A percentile compares a stretch with the other conserved stretches of the same genome.
These are phyloP conservation scores for Xenentodon cancila DNA, from an alignment of 2,797 vertebrate genomes.

Conservation along the genomic window DNA sequence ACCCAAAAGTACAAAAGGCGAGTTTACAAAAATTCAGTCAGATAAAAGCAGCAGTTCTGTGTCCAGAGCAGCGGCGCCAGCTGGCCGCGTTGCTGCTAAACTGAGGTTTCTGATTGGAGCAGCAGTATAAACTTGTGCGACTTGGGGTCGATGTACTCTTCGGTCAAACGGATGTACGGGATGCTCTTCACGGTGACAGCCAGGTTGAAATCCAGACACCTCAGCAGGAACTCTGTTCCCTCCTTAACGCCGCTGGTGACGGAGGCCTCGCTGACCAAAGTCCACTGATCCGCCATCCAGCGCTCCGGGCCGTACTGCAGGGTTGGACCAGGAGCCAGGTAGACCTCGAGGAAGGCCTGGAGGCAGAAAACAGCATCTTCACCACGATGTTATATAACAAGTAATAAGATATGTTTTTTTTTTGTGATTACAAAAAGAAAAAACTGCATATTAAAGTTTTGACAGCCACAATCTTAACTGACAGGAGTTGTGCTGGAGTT, in stretches of 20 bases:
- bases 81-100: conserved; percentile 69
- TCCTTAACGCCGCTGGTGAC: conserved; percentile 91
- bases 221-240: conserved; percentile 89
- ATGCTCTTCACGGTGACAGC: conserved; percentile 91
- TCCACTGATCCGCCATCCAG: conserved; percentile 94
- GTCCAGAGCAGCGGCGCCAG: conserved; percentile 59
- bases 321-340: conserved; percentile 90
- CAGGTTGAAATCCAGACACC: conserved; percentile 93
- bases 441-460: too few species aligned
- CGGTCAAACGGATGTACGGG: conserved; percentile 91
- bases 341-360: conserved; percentile 96
- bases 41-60: conserved; percentile 53
- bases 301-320: conserved; percentile 92
- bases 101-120: conserved; percentile 95
- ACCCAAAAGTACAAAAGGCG: conserved; percentile 65
- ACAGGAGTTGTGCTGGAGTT: too few species aligned
- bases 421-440: too few species aligned
- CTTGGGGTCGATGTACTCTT: conserved; percentile 95
- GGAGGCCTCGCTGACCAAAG: conserved; percentile 91
- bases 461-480: too few species aligned
- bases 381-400: too few species aligned
- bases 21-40: conserved; percentile 39
- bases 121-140: conserved; percentile 95
- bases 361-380: conserved; percentile 13
- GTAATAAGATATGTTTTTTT: too few species aligned